phyloP scores from a whole-genome alignment of 2,113 vertebrate genomes.

The Mus pahari region DNA sequence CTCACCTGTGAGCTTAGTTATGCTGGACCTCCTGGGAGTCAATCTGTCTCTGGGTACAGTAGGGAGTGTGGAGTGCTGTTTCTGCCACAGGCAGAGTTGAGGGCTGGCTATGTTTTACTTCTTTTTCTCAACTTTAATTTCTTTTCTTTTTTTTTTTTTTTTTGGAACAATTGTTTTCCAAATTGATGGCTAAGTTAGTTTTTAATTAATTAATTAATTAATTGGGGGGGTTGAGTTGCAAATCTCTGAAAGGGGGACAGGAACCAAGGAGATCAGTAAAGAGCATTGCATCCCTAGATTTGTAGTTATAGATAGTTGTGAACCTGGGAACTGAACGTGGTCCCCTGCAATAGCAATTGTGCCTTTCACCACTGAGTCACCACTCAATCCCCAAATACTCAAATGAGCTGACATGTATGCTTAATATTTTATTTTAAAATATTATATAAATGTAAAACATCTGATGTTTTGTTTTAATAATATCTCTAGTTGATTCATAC shows the following conservation, averaged over 20 bases:
- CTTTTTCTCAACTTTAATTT: neutral
- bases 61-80: no score
- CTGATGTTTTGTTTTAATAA: neutral
- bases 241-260: neutral
- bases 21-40: no score
- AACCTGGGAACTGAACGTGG: neutral
- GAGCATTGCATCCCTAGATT: neutral
- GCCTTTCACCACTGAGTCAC: neutral
- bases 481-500: neutral
- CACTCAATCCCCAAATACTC: neutral
- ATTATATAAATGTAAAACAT: neutral
- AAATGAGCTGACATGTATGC: no score
- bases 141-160: neutral
- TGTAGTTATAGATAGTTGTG: neutral
- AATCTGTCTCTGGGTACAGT: no score
- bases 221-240: neutral
- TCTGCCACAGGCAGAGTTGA: no score
- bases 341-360: neutral
- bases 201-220: neutral
- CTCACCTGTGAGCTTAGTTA: no score
- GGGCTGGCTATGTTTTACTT: neutral
- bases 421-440: no score
- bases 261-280: neutral
- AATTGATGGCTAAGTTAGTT: no score
- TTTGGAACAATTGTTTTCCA: neutral